Evolutionary conservation across 2,888 invertebrate genomes (phyloP).

Genomic region (Myathropa florea): DNA sequence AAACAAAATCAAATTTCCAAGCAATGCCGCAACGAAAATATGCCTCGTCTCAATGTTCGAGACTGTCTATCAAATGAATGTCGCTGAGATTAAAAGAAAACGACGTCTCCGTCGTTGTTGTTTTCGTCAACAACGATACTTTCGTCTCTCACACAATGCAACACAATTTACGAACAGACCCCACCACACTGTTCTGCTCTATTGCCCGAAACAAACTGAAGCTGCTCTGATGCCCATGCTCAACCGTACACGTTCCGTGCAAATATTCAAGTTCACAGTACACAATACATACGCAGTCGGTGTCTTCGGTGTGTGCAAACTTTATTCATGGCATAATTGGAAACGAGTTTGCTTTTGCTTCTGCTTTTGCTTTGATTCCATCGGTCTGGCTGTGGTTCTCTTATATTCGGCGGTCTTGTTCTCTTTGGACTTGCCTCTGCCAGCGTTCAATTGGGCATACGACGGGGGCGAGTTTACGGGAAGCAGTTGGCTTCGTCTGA

Average conservation of each 20-base stretch:
- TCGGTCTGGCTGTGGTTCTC: conserved; percentile 5
- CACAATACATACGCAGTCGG: background rate
- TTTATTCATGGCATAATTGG: conserved; percentile 6
- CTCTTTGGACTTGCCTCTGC: background rate
- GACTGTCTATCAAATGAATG: background rate
- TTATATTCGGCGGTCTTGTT: background rate
- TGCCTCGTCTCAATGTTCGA: background rate
- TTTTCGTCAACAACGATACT: conserved; percentile 46
- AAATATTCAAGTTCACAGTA: conserved; percentile 61
- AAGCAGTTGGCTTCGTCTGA: background rate
- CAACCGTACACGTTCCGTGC: conserved; percentile 54
- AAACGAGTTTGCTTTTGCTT: conserved; percentile 2
- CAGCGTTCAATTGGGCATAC: background rate
- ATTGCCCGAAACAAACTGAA: conserved; percentile 62
- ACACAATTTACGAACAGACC: conserved; percentile 27
- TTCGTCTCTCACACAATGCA: conserved; percentile 12
- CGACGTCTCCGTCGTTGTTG: background rate
- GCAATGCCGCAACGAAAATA: conserved; percentile 13
- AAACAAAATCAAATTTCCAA: conserved; percentile 1
- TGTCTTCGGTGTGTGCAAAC: conserved; percentile 17
- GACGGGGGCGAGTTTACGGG: background rate
- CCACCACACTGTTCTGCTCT: conserved; percentile 45
- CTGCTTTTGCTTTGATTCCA: background rate
- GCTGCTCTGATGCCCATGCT: conserved; percentile 8
- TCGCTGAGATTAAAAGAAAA: conserved; percentile 13